Evolutionary conservation across 2,888 invertebrate genomes (phyloP).

Genomic region (Gryllus longicercus): DNA sequence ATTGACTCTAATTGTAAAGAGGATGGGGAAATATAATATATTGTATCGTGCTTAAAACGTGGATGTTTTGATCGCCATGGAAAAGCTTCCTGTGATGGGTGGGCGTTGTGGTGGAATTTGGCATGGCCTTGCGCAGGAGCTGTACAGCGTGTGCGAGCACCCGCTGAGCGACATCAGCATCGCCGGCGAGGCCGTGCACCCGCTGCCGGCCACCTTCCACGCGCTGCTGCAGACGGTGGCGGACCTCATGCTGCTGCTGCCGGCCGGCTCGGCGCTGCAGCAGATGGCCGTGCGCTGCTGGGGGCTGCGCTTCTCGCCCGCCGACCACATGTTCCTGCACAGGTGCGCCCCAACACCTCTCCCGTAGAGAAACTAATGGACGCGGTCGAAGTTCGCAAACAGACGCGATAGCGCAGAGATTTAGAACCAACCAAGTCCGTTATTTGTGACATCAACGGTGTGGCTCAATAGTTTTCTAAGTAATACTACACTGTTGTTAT

Average conservation of each 20-base stretch:
- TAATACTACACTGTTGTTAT: too few species aligned
- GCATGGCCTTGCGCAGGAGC: slow-evolving; percentile 47
- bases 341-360: slow-evolving; percentile 38
- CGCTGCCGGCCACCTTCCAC: slow-evolving; percentile 74
- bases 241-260: slow-evolving; percentile 83
- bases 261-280: slow-evolving; percentile 81
- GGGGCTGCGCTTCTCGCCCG: slow-evolving; percentile 82
- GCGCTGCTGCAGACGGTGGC: slow-evolving; percentile 85
- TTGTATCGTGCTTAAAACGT: too few species aligned
- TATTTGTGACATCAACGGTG: too few species aligned
- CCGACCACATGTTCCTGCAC: slow-evolving; percentile 89
- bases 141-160: slow-evolving; percentile 65
- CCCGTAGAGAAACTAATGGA: too few species aligned
- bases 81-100: not conserved
- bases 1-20: too few species aligned
- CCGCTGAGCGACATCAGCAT: slow-evolving; percentile 75
- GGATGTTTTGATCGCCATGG: too few species aligned
- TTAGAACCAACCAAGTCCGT: too few species aligned
- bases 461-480: too few species aligned
- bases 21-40: too few species aligned
- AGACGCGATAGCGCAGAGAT: too few species aligned
- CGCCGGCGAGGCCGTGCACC: slow-evolving; percentile 63
- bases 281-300: slow-evolving; percentile 92
- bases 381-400: too few species aligned
- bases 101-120: not conserved